These are phyloP conservation scores for Polyploca ridens DNA, from an alignment of 2,888 invertebrate species.

Conservation along the genomic window DNA sequence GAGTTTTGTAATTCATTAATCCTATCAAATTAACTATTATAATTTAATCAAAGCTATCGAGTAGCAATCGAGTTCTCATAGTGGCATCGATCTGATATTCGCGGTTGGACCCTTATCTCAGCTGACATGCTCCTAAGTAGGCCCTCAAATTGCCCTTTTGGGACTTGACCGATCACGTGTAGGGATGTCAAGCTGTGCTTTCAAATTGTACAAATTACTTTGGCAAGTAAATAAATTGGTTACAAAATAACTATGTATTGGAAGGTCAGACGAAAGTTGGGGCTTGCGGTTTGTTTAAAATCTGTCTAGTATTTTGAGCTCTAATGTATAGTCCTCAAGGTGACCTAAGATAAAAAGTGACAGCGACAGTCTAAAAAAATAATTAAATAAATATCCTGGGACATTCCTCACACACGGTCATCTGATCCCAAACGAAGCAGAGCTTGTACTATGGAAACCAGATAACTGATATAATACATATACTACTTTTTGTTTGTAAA, in stretches of 20 bases:
- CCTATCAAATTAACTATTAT: neutral
- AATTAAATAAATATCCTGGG: too few species aligned
- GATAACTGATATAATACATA: too few species aligned
- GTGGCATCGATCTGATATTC: slow-evolving; percentile 14
- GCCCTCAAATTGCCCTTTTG: slow-evolving; percentile 50
- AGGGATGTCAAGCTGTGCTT: slow-evolving; percentile 16
- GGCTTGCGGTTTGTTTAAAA: neutral
- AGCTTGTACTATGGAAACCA: too few species aligned
- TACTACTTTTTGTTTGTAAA: too few species aligned
- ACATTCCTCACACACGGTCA: too few species aligned
- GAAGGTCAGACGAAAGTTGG: neutral
- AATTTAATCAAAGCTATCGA: neutral
- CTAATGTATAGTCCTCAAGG: too few species aligned
- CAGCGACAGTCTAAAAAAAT: too few species aligned
- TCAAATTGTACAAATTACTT: slow-evolving; percentile 13
- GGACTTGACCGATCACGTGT: slow-evolving; percentile 39
- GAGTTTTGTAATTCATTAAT: neutral
- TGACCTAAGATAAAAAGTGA: too few species aligned
- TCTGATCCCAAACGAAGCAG: too few species aligned
- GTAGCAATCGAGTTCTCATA: slow-evolving; percentile 6
- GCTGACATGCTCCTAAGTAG: slow-evolving; percentile 44
- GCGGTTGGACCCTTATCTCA: slow-evolving; percentile 48
- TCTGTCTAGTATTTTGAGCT: neutral
- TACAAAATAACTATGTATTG: slow-evolving; percentile 5
- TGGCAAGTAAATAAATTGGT: slow-evolving; percentile 4